Evolutionary conservation across 2,888 invertebrate genomes (phyloP), one percentile per base, ranked within the genome.

Genomic region (Exephanes ischioxanthus): DNA sequence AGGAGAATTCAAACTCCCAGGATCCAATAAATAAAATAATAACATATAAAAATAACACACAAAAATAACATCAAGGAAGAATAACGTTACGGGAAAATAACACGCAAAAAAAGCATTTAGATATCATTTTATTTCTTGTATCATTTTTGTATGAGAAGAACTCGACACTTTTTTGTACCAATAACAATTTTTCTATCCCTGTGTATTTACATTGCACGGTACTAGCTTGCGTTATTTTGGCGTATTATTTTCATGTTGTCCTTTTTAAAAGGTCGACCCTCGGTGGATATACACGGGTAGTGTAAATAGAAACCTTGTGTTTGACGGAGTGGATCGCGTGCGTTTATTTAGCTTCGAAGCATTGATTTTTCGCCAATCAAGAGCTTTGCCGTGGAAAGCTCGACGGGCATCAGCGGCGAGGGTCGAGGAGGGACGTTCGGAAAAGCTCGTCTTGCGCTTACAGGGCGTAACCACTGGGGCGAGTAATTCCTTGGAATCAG

Each of bases 401-500:
- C 63, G 71, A 26, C 26, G 45, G 63, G 55, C 70, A 73, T 41
- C 73, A 63, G 73, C 73, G 53, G 75, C 45, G 45, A 76, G 70
- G 72, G 70, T 58, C 45, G 55, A 77, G 78, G 58, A 58, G 26
- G 26, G 26, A 0, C 58, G 11, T 58, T 51, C 63, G 16, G 73
- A 70, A 67, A 76, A 80, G 66, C 79, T 79, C 70, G 63, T 75
- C 63, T 63, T 66, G 66, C 70, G 80, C 33, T 48, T 70, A 86
- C 67, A 73, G 85, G 87, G 80, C 55, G 85, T 77, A 89, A 86
- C 77, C 90, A 91, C 83, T 87, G 88, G 87, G 66, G 88, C 91
- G 89, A 89, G 88, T 90, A 90, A 91, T 90, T 90, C 88, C 73
- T 45, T 68, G 87, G 88, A 90, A 90, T 91, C 89, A 87, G 88